Evolutionary conservation across 1,140 invertebrate species (phyloP).

Genomic region (Venturia canescens): DNA sequence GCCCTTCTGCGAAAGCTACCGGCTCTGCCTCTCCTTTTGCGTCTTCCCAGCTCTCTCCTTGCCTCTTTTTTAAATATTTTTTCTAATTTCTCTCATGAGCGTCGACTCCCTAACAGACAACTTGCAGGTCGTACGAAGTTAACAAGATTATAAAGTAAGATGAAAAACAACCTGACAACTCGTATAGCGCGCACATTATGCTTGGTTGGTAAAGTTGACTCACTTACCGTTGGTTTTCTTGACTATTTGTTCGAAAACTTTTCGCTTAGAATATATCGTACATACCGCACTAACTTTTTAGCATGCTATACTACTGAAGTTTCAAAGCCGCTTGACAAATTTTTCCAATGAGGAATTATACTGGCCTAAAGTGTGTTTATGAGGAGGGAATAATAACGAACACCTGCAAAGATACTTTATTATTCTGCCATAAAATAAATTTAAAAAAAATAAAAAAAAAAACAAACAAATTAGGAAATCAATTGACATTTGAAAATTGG

Average conservation of each 20-base stretch:
- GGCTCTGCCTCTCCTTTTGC: neutral
- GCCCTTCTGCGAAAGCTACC: slow-evolving; percentile 57
- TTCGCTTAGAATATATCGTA: neutral
- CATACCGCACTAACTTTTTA: neutral
- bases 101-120: neutral
- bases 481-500: too few species aligned
- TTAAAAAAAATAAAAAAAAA: too few species aligned
- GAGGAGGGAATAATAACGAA: too few species aligned
- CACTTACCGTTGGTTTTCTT: neutral
- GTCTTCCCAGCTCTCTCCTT: neutral
- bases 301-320: neutral
- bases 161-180: neutral
- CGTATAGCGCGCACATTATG: neutral
- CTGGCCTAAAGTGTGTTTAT: too few species aligned
- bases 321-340: too few species aligned
- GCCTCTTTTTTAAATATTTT: neutral
- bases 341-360: too few species aligned
- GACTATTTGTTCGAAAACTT: neutral
- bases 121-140: neutral
- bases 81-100: slow-evolving; percentile 31
- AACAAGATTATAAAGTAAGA: slow-evolving; percentile 36
- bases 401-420: too few species aligned
- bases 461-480: too few species aligned
- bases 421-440: too few species aligned
- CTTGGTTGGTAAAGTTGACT: neutral